Base-by-base conservation (phyloP, 2,888 invertebrate species). In the Mylabris sibirica region DNA sequence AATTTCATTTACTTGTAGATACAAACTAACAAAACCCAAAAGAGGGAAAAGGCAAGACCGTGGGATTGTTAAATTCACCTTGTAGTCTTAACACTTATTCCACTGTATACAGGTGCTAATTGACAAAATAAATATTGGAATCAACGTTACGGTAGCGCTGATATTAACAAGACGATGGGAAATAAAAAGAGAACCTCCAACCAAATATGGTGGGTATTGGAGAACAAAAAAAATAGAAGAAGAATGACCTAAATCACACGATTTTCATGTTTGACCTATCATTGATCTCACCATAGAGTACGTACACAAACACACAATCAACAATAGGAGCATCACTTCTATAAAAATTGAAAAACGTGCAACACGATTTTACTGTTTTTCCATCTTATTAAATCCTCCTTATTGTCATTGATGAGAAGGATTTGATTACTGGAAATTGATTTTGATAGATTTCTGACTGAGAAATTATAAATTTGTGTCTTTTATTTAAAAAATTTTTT, bases 11-110 rank as follows among this genome's bases (percentile, higher is more conserved):
- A 3, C n/a, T 17, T 44, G 1, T 38, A 1, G 3, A 12, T 1
- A 12, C 1, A 14, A 38, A 14, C 38, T 17, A 44, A 44, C 5
- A 44, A 41, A 35, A 35, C 6, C 8, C 11, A 35, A 35, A 30
- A 11, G 12, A 38, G 3, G 30, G 12, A 34, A 74, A 75, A 74
- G 30, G 30, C 8, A 8, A 8, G 70, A 73, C 77, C 80, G 79
- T 80, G 79, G 79, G 80, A 80, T 79, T 79, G 75, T 77, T 77
- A 73, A 71, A 75, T 77, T 70, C 77, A 75, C 77, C 74, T 66
- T 62, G 67, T 44, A 17, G 78, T 77, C 78, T 75, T 30, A 30
- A 30, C 78, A 74, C 80, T 79, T 75, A 78, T 75, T 74, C 74
- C 66, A 64, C 74, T 8, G 30, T 30, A 30, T 76, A 74, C 79